These are phyloP conservation scores for Harpalus rufipes DNA, from an alignment of 2,888 invertebrate genomes.

Conservation along the genomic window DNA sequence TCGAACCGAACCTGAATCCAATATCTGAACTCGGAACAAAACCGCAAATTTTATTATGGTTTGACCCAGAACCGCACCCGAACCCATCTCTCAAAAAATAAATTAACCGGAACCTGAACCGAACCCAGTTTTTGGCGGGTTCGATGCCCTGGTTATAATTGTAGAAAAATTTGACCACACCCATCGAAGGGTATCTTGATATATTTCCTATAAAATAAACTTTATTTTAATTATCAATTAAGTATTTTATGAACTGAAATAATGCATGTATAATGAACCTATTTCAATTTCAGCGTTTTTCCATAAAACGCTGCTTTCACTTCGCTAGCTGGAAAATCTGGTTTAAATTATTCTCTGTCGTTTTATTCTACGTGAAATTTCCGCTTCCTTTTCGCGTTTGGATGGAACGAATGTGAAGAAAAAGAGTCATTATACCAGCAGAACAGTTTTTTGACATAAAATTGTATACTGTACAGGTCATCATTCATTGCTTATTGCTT, in stretches of 20 bases:
- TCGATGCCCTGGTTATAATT: too few species aligned
- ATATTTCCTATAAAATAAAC: too few species aligned
- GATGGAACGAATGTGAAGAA: constrained; percentile 41
- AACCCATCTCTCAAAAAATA: too few species aligned
- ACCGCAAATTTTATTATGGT: too few species aligned
- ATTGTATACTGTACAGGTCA: constrained; percentile 11
- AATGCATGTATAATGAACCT: constrained; percentile 23
- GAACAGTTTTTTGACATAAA: constrained; percentile 2
- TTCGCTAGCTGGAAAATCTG: constrained; percentile 3
- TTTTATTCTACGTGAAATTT: constrained; percentile 40
- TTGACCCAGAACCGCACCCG: too few species aligned
- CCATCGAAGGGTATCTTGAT: too few species aligned
- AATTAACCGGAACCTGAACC: too few species aligned
- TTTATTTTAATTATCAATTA: constrained; percentile 8
- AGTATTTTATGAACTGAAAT: constrained; percentile 32
- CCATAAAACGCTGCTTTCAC: constrained; percentile 35
- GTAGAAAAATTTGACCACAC: too few species aligned
- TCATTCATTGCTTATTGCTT: constrained; percentile 6
- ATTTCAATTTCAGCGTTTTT: constrained; percentile 38
- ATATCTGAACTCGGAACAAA: too few species aligned
- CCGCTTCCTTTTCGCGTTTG: constrained; percentile 32
- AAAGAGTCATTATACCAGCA: constrained; percentile 19
- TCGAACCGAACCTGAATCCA: too few species aligned
- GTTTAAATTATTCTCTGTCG: constrained; percentile 34
- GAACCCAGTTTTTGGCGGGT: too few species aligned